phyloP scores from a whole-genome alignment of 2,888 invertebrate species.

The Cheilosia scutellata region DNA sequence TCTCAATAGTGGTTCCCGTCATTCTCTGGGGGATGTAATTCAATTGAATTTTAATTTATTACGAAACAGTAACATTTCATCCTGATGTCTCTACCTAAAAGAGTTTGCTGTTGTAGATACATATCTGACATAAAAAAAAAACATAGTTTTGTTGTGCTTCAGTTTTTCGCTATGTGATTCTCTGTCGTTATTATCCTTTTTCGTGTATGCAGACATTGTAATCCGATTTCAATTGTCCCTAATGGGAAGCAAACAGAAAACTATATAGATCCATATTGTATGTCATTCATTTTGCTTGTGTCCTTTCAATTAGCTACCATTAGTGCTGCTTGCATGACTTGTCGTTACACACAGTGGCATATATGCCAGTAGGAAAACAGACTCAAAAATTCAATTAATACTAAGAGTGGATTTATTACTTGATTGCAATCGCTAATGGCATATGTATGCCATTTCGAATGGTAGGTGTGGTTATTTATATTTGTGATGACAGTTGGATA shows the following conservation, averaged over 20 bases:
- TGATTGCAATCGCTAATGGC: conserved; percentile 8
- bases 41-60: conserved; percentile 36
- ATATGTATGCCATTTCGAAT: not conserved
- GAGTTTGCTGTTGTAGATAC: not conserved
- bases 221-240: conserved; percentile 27
- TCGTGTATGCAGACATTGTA: conserved; percentile 6
- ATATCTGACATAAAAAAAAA: not conserved
- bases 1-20: not conserved
- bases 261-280: not conserved
- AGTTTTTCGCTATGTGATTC: not conserved
- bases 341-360: not conserved
- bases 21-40: conserved; percentile 10
- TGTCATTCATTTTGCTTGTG: conserved; percentile 4
- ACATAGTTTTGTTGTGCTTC: not conserved
- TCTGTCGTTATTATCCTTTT: not conserved
- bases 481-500: not conserved
- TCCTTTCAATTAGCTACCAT: conserved; percentile 19
- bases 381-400: not conserved
- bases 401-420: not conserved
- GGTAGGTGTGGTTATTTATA: not conserved
- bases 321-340: not conserved
- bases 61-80: conserved; percentile 8
- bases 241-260: conserved; percentile 14
- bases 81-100: not conserved
- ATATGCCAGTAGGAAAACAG: not conserved